A percentile compares a stretch with the other conserved stretches of the same genome.
These are phyloP conservation scores for Chionomys nivalis DNA, from an alignment of 2,113 vertebrate genomes.

Conservation along the genomic window DNA sequence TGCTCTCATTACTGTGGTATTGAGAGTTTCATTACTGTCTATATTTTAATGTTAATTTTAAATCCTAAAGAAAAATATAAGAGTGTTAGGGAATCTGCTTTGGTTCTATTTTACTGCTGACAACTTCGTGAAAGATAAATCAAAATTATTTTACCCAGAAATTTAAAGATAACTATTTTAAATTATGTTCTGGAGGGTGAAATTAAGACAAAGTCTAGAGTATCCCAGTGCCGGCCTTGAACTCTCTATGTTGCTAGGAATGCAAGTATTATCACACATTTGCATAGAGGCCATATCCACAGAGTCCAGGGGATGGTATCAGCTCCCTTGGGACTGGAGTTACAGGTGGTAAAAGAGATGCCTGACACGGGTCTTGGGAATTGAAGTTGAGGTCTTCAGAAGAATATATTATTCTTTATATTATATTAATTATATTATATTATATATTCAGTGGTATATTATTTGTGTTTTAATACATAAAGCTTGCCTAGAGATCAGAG, in stretches of 20 bases:
- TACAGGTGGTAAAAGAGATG: too few species aligned
- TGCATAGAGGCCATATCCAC: too few species aligned
- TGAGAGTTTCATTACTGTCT: slow-evolving; percentile 61
- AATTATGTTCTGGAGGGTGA: not conserved
- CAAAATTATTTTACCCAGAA: not conserved
- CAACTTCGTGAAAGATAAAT: not conserved
- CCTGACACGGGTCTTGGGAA: too few species aligned
- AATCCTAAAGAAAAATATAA: slow-evolving; percentile 53
- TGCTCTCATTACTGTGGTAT: slow-evolving; percentile 37
- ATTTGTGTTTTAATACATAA: too few species aligned
- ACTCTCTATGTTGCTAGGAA: not conserved
- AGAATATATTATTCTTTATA: too few species aligned
- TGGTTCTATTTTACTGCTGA: not conserved
- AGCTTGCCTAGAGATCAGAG: too few species aligned
- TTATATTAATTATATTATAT: too few species aligned
- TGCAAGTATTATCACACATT: not conserved
- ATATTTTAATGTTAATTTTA: slow-evolving; percentile 73
- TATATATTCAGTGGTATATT: too few species aligned
- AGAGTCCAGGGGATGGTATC: too few species aligned
- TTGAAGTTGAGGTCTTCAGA: too few species aligned
- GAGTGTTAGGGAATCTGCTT: not conserved
- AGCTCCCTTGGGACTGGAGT: too few species aligned
- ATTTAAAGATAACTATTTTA: not conserved
- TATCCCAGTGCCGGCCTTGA: not conserved
- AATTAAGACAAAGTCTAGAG: not conserved